Evolutionary conservation across 1,140 invertebrate genomes (phyloP), one percentile per base, ranked within the genome.

Genomic region (Hydropsyche tenuis): DNA sequence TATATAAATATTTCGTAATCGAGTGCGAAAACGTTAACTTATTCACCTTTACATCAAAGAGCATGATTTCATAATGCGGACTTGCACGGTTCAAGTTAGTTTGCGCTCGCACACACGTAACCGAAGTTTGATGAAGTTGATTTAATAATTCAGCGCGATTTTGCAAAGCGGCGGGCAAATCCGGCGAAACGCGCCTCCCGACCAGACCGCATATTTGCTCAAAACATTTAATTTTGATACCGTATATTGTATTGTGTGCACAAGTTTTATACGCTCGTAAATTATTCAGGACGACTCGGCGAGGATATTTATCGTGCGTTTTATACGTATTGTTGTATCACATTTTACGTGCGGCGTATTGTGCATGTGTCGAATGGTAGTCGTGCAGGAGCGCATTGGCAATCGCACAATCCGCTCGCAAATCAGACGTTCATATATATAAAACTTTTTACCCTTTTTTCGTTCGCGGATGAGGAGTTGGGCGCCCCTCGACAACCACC

Each of bases 361-460:
- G 30, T 37, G 30, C 30, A 37, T 37, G 30, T 37, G 30, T 37
- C 30, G 30, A 37, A 37, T 37, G 30, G 68, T 70, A 70, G 68
- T 70, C 68, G 51, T 70, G 68, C 68, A 42, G 46, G 18, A 70
- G 68, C 27, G 68, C 68, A 70, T 70, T 56, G 48, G 68, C 68
- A 70, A 70, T 70, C 48, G 68, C 48, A 70, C 68, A 70, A 70
- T 70, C 68, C 48, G 16, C 68, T 70, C 68, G 48, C 68, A 70
- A 70, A 70, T 70, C 68, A 70, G 16, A 37, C 48, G 68, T 70
- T 70, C 18, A 70, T 42, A 43, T 70, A 4, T 70, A 37, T 37
- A 37, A 37, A 37, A 37, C 30, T 37, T 37, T 37, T 37, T 37
- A 37, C 30, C 37, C 68, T 53, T 70, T 42, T 70, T 37, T 9